Conservation (phyloP, 2,113 vertebrate genomes). For the Anolis sagrei region DNA sequence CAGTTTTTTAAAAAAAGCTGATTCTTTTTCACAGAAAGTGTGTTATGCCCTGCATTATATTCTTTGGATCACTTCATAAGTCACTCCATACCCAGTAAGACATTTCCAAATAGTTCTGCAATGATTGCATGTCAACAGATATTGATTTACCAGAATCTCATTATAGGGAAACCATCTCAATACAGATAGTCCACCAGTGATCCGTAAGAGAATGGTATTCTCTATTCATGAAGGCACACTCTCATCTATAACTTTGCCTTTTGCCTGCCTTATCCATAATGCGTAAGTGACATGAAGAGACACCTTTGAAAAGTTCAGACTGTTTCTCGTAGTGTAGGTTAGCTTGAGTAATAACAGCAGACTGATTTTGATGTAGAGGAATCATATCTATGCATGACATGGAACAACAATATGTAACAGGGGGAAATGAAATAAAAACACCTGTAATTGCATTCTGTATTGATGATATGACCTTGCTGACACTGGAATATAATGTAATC, state of each 20-base stretch:
- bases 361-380: slow-evolving; percentile 49
- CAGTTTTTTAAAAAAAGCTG: slow-evolving; percentile 33
- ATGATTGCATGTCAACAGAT: slow-evolving; percentile 41
- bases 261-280: slow-evolving; percentile 48
- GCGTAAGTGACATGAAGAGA: slow-evolving; percentile 46
- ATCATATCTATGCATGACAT: slow-evolving; percentile 66
- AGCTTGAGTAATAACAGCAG: slow-evolving; percentile 46
- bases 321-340: slow-evolving; percentile 29
- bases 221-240: slow-evolving; percentile 52
- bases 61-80: slow-evolving; percentile 24
- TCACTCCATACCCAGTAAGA: slow-evolving; percentile 32
- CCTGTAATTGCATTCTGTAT: slow-evolving; percentile 58
- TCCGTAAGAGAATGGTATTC: slow-evolving; percentile 56
- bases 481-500: slow-evolving; percentile 55
- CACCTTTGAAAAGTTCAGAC: slow-evolving; percentile 58
- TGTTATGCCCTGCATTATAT: slow-evolving; percentile 9
- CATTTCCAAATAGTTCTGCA: slow-evolving; percentile 17
- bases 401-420: slow-evolving; percentile 55
- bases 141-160: slow-evolving; percentile 45
- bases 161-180: slow-evolving; percentile 62
- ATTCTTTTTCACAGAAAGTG: not conserved
- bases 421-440: slow-evolving; percentile 62
- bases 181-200: slow-evolving; percentile 25
- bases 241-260: slow-evolving; percentile 40
- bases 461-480: slow-evolving; percentile 69